Conservation (phyloP, 2,888 invertebrate genomes). For the Aradus depressus region DNA sequence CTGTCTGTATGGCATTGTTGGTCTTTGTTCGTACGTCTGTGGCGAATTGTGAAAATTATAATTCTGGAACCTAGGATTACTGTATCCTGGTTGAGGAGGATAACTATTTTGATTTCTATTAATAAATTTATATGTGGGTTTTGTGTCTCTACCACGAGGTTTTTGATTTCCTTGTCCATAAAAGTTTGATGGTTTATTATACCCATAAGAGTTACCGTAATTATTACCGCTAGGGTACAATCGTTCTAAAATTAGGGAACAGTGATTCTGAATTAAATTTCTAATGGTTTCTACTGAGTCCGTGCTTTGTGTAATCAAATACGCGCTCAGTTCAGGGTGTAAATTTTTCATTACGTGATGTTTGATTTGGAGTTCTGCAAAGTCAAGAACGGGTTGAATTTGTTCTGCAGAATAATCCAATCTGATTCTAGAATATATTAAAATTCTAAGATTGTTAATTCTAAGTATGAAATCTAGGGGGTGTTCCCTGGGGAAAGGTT, state of each 20-base stretch:
- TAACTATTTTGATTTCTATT: no score
- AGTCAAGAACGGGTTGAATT: neutral
- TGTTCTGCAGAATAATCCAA: no score
- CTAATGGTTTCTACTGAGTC: neutral
- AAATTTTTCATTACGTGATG: neutral
- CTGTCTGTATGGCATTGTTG: no score
- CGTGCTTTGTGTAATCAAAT: neutral
- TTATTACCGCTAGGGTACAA: neutral
- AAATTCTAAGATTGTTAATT: neutral
- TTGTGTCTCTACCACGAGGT: neutral
- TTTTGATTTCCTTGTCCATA: neutral
- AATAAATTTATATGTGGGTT: neutral
- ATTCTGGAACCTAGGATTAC: no score
- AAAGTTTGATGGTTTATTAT: no score
- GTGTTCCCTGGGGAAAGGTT: neutral
- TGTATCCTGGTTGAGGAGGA: no score
- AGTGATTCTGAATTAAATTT: neutral
- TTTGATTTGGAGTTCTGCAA: neutral
- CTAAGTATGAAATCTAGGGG: neutral
- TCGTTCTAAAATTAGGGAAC: neutral
- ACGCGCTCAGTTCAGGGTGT: slow-evolving; percentile 1
- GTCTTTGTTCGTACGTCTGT: no score
- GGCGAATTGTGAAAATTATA: no score
- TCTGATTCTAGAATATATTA: neutral
- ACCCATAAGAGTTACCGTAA: neutral